Percentiles rank a stretch among this genome's conserved stretches.
These are phyloP conservation scores for Masnerella sp. DNA, from an alignment of 2,888 invertebrate genomes.

Conservation along the genomic window DNA sequence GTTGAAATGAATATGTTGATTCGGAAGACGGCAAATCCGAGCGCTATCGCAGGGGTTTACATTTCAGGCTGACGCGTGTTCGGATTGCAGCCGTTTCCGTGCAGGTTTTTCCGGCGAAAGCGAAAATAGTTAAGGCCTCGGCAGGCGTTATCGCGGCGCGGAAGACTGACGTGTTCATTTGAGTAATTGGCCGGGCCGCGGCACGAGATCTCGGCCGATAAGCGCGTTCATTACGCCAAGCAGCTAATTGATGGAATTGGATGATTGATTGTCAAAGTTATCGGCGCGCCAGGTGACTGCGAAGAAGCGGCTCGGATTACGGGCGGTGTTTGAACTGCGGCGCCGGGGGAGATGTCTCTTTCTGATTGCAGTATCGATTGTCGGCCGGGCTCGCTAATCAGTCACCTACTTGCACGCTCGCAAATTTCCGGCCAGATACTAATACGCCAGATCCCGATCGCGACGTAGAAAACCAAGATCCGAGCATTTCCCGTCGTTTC, in stretches of 20 bases:
- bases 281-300: conserved; percentile 40
- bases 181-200: conserved; percentile 47
- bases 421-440: conserved; percentile 31
- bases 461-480: too few relatives aligned
- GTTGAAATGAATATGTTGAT: too few relatives aligned
- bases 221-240: conserved; percentile 43
- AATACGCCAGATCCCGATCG: too few relatives aligned
- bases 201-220: conserved; percentile 34
- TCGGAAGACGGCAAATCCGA: too few relatives aligned
- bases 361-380: conserved; percentile 44
- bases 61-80: too few relatives aligned
- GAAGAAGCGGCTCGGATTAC: conserved; percentile 44
- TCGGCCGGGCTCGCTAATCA: conserved; percentile 27
- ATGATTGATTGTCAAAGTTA: conserved; percentile 54
- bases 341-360: conserved; percentile 29
- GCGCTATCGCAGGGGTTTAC: too few relatives aligned
- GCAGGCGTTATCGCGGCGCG: too few relatives aligned
- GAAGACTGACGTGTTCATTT: conserved; percentile 43
- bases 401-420: conserved; percentile 26
- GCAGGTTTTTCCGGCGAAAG: conserved; percentile 28
- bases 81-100: conserved; percentile 1
- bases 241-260: conserved; percentile 49
- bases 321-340: neutral
- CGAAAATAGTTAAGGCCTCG: too few relatives aligned
- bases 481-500: too few relatives aligned